Evolutionary conservation across 1,140 invertebrate genomes (phyloP), one percentile per base, ranked within the genome.

Genomic region (Pseudoatta argentina): DNA sequence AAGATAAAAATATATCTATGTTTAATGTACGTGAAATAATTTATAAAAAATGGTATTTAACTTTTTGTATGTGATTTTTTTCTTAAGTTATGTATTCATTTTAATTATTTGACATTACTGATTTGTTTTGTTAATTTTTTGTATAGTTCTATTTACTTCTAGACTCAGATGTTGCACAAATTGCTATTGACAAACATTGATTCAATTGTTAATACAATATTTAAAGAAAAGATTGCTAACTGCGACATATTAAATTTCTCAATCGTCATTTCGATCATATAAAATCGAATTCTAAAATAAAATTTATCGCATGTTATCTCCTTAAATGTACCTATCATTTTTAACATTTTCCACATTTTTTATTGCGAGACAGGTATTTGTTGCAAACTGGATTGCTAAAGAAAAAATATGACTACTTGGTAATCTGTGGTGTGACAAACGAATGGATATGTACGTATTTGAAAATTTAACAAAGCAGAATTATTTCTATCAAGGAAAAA

Each of bases 311-410:
- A 51, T 64, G 39, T 63, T 63, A 8, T 48, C 1, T 34, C 16
- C 8, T 48, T 48, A 39, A 76, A 61, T 14, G n/a, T 75, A 64
- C 16, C 8, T 63, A 18, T 77, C 57, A 63, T 77, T 48, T 48
- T 77, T 63, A 77, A 48, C 39, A 48, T 27, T 77, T 48, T 14
- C 24, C 12, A 18, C 18, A 64, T 64, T 48, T 55, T 69, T 24
- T 24, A 77, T 63, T 64, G 21, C 24, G 18, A 77, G 34, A n/a
- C 24, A 64, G 27, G 30, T 64, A 4, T 77, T 14, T 57, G n/a
- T 64, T 24, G 21, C 39, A 64, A 48, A 61, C 14, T 39, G 30
- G 14, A 16, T 75, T 14, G n/a, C 8, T 39, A 10, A 14, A 48
- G 18, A 48, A 64, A 21, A 12, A 12, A 64, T 7, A 27, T 64